Evolutionary conservation across 2,797 vertebrate genomes (phyloP).

Genomic region (Cyprinodon diabolis): DNA sequence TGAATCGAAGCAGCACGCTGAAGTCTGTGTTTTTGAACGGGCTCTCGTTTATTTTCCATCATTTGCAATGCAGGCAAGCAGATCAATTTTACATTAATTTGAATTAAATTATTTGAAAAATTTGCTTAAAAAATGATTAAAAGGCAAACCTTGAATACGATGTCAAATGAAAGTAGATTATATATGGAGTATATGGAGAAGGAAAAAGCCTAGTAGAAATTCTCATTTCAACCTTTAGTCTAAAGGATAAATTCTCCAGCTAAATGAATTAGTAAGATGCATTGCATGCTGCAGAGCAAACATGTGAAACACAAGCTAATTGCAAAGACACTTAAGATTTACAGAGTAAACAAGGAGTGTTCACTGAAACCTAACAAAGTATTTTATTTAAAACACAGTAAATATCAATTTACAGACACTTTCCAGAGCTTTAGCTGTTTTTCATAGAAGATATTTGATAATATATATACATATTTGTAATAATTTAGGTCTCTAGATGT

Average conservation of each 20-base stretch:
- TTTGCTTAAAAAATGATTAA: too few relatives aligned
- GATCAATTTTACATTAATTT: not conserved
- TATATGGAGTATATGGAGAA: not conserved
- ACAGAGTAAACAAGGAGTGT: not conserved
- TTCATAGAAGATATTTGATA: not conserved
- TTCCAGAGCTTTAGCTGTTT: not conserved
- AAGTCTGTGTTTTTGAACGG: not conserved
- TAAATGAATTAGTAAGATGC: not conserved
- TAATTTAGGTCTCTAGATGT: not conserved
- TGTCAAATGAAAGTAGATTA: not conserved
- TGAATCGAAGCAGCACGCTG: constrained; percentile 25
- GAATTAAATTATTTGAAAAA: not conserved
- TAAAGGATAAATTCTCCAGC: not conserved
- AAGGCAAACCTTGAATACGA: not conserved
- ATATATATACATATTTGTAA: not conserved
- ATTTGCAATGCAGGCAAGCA: not conserved
- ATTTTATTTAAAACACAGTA: not conserved
- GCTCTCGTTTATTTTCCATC: not conserved
- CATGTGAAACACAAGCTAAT: not conserved
- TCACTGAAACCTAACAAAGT: not conserved
- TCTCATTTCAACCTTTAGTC: too few relatives aligned
- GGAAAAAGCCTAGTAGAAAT: too few relatives aligned
- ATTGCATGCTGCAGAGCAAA: not conserved
- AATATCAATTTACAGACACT: not conserved
- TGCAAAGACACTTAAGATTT: not conserved